These are phyloP conservation scores for Scarus forsteni DNA, from an alignment of 2,797 vertebrate genomes.

Conservation along the genomic window DNA sequence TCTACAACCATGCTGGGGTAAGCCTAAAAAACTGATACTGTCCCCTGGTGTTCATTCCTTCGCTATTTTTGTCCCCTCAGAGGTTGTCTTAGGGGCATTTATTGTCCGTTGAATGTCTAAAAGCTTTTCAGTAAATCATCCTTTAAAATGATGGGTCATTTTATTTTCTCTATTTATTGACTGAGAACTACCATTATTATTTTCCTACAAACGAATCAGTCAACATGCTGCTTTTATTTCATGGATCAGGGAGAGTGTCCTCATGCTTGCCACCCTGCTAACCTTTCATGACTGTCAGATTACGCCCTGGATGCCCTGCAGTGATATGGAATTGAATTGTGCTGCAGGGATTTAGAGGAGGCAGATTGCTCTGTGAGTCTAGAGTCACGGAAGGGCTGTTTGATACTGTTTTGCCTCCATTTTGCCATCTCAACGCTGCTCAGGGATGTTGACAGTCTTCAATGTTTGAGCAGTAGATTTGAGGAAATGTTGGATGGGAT, in stretches of 20 bases:
- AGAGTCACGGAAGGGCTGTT: conserved; percentile 45
- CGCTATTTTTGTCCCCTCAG: too few relatives aligned
- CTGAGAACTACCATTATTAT: neutral
- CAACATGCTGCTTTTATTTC: conserved; percentile 27
- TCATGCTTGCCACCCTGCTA: conserved; percentile 37
- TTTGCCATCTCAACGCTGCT: conserved; percentile 54
- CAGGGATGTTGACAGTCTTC: conserved; percentile 36
- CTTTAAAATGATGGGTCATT: too few relatives aligned
- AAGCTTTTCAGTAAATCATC: too few relatives aligned
- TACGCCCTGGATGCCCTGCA: conserved; percentile 51
- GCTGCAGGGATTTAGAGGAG: conserved; percentile 70
- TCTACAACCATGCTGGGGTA: too few relatives aligned
- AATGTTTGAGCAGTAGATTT: conserved; percentile 27
- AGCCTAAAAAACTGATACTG: too few relatives aligned
- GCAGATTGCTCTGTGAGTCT: conserved; percentile 60
- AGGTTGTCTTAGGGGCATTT: too few relatives aligned
- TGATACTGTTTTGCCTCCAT: conserved; percentile 52
- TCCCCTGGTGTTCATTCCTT: too few relatives aligned
- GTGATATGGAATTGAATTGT: conserved; percentile 77
- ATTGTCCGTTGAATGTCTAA: too few relatives aligned
- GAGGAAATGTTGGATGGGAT: conserved; percentile 38
- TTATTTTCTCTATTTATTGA: neutral
- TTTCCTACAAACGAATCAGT: neutral
- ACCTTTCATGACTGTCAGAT: conserved; percentile 69
- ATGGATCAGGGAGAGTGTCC: conserved; percentile 38